Evolutionary conservation across 2,113 vertebrate genomes (phyloP), one percentile per base, ranked within the genome.

Genomic region (Eidolon helvum): DNA sequence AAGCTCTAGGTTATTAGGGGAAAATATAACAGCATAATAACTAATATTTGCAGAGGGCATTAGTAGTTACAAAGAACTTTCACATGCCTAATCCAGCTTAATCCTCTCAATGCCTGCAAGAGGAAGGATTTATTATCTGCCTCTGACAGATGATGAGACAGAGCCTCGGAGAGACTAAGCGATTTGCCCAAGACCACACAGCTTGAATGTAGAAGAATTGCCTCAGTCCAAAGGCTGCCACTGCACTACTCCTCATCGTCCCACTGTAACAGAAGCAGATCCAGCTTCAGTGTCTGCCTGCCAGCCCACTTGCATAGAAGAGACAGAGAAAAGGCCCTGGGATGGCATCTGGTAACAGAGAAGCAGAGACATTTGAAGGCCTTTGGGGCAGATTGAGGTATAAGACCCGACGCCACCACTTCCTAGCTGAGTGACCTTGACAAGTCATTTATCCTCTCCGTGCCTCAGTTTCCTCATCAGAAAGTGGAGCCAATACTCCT

Each of bases 41-140:
- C 93, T 96, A 97, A 96, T 97, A 95, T 97, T 97, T 97, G 93
- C 94, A 91, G 91, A 97, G 94, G 93, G 96, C 91, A 96, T 97
- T 94, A 94, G 30, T 53, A 65, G 82, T 86, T 95, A 95, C 89
- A 97, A 93, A 97, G 96, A 97, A 96, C 68, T 83, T 96, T 63
- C 96, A 93, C 77, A 79, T 26, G 87, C 57, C 77, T 97, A 96
- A 97, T 96, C 96, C 96, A 87, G 89, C 55, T 69, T 98, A 98
- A 97, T 98, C 97, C 95, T 96, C 95, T 97, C 95, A 79, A 26
- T 71, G 91, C 21, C 89, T 90, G 38, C 43, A 93, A 90, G 55
- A 92, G 72, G 55, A 69, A 43, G 40, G 53, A 68, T 97, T 59
- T 95, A 85, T 95, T 97, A 93, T 93, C 93, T 95, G 55, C 93